These are phyloP conservation scores for Drosophila tropicalis DNA, from an alignment of 1,140 invertebrate genomes.

Conservation along the genomic window DNA sequence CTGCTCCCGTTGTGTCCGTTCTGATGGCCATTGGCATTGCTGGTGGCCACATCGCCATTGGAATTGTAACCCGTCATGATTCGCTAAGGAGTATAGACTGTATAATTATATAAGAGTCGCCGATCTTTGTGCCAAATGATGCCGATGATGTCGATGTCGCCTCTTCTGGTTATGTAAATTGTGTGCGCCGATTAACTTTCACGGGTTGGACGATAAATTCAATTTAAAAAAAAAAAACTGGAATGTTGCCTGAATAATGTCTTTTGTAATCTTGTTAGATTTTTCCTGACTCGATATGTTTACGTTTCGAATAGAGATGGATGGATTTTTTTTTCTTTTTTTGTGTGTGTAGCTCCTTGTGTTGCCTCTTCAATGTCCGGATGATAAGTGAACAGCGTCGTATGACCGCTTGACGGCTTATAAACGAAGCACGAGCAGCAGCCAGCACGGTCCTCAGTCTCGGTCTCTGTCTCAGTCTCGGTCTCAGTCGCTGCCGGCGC, in stretches of 20 bases:
- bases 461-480: conserved; percentile 16
- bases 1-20: conserved; percentile 44
- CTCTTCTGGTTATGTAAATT: conserved; percentile 52
- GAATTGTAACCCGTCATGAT: conserved; percentile 69
- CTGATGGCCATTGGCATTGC: conserved; percentile 52
- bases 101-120: conserved; percentile 47
- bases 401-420: conserved; percentile 34
- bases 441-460: not conserved
- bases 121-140: conserved; percentile 1
- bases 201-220: conserved; percentile 19
- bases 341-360: conserved; percentile 28
- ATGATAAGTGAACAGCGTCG: conserved; percentile 54
- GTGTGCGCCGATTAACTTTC: conserved; percentile 31
- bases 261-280: conserved; percentile 62
- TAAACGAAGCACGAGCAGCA: conserved; percentile 38
- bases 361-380: conserved; percentile 49
- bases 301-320: conserved; percentile 32
- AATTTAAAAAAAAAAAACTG: conserved; percentile 21
- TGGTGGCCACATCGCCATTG: conserved; percentile 56
- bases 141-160: not conserved
- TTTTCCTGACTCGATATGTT: conserved; percentile 17
- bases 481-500: conserved; percentile 17
- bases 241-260: not conserved
- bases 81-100: conserved; percentile 21
- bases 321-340: conserved; percentile 4